phyloP scores from a whole-genome alignment of 2,888 invertebrate species.

The Drosophila limbata region DNA sequence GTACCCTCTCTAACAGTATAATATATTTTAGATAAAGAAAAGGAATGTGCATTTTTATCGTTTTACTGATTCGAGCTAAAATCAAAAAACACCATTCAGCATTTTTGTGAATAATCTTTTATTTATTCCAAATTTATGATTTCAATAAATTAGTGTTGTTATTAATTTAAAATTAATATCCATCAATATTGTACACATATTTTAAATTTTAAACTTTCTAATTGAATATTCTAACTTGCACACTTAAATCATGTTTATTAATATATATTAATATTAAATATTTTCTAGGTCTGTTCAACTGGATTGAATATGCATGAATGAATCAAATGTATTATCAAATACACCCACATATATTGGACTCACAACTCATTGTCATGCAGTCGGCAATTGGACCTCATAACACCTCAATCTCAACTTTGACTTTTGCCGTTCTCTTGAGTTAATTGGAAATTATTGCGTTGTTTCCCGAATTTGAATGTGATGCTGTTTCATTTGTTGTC shows the following conservation, averaged over 20 bases:
- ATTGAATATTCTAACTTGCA: background rate
- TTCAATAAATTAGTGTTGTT: background rate
- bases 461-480: slow-evolving; percentile 1
- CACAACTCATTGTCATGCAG: slow-evolving; percentile 8
- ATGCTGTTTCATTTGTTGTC: slow-evolving; percentile 23
- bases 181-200: too few relatives aligned
- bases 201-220: too few relatives aligned
- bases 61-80: background rate
- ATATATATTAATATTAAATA: background rate
- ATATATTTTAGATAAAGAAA: too few relatives aligned
- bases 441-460: slow-evolving; percentile 55
- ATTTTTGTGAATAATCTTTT: background rate
- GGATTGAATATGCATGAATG: slow-evolving; percentile 35
- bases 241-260: background rate
- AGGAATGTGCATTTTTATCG: background rate
- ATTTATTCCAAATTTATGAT: too few relatives aligned
- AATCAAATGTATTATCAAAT: slow-evolving; percentile 12
- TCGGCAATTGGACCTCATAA: background rate
- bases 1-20: background rate
- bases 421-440: slow-evolving; percentile 47
- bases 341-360: background rate
- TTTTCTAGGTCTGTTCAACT: background rate
- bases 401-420: slow-evolving; percentile 35
- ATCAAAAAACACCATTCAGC: background rate
- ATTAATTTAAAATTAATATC: too few relatives aligned